Conservation (phyloP, 2,797 vertebrate genomes). For the Coregonus ussuriensis region DNA sequence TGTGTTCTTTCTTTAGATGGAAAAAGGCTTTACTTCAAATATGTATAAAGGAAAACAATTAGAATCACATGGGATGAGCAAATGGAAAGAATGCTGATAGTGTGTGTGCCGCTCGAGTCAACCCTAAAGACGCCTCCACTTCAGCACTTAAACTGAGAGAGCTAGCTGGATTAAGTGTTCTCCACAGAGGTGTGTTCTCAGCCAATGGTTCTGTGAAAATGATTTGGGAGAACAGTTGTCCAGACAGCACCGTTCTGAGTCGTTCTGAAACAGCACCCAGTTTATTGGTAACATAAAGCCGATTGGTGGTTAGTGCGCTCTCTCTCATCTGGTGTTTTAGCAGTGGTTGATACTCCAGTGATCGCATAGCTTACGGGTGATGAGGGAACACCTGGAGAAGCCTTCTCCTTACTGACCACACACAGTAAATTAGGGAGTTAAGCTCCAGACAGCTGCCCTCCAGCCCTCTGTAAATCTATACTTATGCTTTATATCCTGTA, state of each 20-base stretch:
- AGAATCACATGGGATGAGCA: slow-evolving; percentile 20
- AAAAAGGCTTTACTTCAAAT: slow-evolving; percentile 22
- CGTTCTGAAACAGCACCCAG: slow-evolving; percentile 63
- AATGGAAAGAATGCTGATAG: slow-evolving; percentile 35
- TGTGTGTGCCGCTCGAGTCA: slow-evolving; percentile 5
- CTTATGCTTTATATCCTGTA: slow-evolving; percentile 67
- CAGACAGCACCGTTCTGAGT: slow-evolving; percentile 66
- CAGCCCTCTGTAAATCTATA: slow-evolving; percentile 65
- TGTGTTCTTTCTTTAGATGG: slow-evolving; percentile 8
- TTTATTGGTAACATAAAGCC: slow-evolving; percentile 75
- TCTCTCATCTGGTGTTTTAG: slow-evolving; percentile 62
- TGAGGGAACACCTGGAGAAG: slow-evolving; percentile 78
- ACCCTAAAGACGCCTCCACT: slow-evolving; percentile 28
- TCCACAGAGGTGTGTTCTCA: slow-evolving; percentile 40
- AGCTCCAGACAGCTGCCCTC: slow-evolving; percentile 62
- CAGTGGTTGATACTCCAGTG: slow-evolving; percentile 74
- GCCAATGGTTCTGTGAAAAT: slow-evolving; percentile 68
- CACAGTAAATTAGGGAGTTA: slow-evolving; percentile 75
- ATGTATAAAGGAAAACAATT: slow-evolving; percentile 38
- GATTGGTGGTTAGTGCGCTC: slow-evolving; percentile 62
- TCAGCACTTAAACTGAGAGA: slow-evolving; percentile 42
- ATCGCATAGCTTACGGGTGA: slow-evolving; percentile 68
- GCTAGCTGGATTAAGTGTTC: slow-evolving; percentile 46
- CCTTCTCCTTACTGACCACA: slow-evolving; percentile 71
- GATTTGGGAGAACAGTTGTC: slow-evolving; percentile 65